Conservation (phyloP, 2,888 invertebrate species). For the Rhorus exstirpatorius region DNA sequence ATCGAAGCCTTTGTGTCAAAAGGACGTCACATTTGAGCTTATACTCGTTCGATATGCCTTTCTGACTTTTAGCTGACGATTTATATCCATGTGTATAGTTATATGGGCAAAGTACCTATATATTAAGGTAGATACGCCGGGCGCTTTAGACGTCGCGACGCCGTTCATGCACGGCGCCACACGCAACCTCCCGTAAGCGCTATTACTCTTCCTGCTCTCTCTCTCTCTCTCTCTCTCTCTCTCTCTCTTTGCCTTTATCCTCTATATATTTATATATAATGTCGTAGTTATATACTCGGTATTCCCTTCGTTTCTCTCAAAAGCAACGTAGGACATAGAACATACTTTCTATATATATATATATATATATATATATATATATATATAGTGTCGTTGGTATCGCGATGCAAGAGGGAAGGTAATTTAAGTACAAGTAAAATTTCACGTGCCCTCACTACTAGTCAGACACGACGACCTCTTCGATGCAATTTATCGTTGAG, state of each 20-base stretch:
- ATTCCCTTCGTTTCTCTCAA: constrained; percentile 59
- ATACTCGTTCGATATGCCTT: neutral
- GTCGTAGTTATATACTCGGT: constrained; percentile 29
- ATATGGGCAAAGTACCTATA: constrained; percentile 26
- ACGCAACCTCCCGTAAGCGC: constrained; percentile 82
- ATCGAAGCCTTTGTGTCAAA: neutral
- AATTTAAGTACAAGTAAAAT: constrained; percentile 57
- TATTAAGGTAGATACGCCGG: constrained; percentile 60
- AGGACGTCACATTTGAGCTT: neutral
- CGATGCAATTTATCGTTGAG: constrained; percentile 52
- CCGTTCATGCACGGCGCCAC: constrained; percentile 83
- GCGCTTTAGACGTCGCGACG: constrained; percentile 84
- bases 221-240: constrained; percentile 25
- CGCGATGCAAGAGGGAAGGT: constrained; percentile 10
- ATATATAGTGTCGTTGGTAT: neutral
- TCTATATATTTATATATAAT: constrained; percentile 10
- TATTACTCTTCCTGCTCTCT: constrained; percentile 75
- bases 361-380: constrained; percentile 9
- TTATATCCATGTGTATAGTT: neutral
- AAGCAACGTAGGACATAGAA: constrained; percentile 23
- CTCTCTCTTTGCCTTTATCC: too few relatives aligned
- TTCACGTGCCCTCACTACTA: constrained; percentile 43
- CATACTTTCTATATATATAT: constrained; percentile 19
- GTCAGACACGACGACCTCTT: constrained; percentile 38
- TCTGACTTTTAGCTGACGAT: constrained; percentile 3